Percentiles rank a stretch among this genome's conserved stretches.
These are phyloP conservation scores for Pteronotus mesoamericanus DNA, from an alignment of 2,797 vertebrate genomes.

Conservation along the genomic window DNA sequence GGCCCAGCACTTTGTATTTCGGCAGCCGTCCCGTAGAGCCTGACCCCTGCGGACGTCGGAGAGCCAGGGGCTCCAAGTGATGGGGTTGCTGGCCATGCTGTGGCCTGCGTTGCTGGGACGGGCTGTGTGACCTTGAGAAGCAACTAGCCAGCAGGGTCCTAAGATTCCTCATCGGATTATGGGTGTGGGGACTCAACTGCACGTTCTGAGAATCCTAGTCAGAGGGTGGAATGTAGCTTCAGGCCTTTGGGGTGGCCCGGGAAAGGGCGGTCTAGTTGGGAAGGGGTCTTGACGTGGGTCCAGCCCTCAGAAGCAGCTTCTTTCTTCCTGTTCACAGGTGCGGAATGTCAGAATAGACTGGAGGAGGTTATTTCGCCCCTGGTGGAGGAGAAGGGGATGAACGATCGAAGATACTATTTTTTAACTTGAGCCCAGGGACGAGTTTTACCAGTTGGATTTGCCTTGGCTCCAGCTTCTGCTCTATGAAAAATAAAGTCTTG, in stretches of 20 bases:
- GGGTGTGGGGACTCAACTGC: background rate
- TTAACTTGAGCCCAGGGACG: fast-evolving
- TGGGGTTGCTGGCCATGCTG: background rate
- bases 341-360: fast-evolving
- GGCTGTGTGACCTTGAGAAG: background rate
- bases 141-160: background rate
- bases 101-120: background rate
- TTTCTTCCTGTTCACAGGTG: background rate
- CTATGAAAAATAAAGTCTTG: conserved; percentile 53
- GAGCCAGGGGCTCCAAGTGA: background rate
- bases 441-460: background rate
- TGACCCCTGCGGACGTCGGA: background rate
- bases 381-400: no score
- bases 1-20: background rate
- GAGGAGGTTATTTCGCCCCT: no score
- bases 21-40: background rate
- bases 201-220: background rate
- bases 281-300: no score
- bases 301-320: background rate
- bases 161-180: background rate
- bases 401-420: background rate
- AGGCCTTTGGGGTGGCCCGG: background rate
- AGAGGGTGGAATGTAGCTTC: background rate
- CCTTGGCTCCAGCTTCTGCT: background rate
- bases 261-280: background rate